phyloP scores from a whole-genome alignment of 2,888 invertebrate genomes.

The Dastarcus helophoroides region DNA sequence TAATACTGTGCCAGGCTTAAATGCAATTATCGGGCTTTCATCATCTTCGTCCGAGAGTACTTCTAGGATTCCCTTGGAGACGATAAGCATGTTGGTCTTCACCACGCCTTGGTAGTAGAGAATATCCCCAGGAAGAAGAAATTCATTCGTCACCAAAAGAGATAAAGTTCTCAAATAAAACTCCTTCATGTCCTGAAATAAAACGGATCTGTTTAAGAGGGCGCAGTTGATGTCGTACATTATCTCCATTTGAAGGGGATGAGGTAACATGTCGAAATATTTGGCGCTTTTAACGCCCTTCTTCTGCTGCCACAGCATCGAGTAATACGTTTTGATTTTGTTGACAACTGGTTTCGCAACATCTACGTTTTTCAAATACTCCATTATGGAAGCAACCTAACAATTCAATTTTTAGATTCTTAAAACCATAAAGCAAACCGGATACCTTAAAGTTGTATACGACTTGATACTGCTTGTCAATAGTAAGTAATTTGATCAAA shows the following conservation, averaged over 20 bases:
- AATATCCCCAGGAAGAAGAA: slow-evolving; percentile 42
- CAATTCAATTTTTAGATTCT: slow-evolving; percentile 10
- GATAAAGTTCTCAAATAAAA: slow-evolving; percentile 42
- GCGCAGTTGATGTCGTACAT: slow-evolving; percentile 43
- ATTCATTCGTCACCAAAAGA: slow-evolving; percentile 41
- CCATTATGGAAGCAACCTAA: slow-evolving; percentile 38
- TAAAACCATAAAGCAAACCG: background rate
- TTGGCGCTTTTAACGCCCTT: slow-evolving; percentile 40
- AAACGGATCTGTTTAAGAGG: slow-evolving; percentile 40
- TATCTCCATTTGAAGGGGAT: slow-evolving; percentile 43
- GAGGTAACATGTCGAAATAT: slow-evolving; percentile 37
- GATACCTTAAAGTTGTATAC: slow-evolving; percentile 7
- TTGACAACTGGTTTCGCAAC: slow-evolving; percentile 28
- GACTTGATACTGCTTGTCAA: background rate
- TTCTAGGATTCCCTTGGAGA: slow-evolving; percentile 41
- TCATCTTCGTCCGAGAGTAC: slow-evolving; percentile 45
- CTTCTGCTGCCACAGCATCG: slow-evolving; percentile 43
- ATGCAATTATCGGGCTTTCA: slow-evolving; percentile 43
- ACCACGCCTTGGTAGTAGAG: slow-evolving; percentile 42
- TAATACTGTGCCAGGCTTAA: slow-evolving; percentile 42
- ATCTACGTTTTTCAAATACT: slow-evolving; percentile 39
- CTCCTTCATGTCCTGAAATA: slow-evolving; percentile 43
- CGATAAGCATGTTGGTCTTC: slow-evolving; percentile 44
- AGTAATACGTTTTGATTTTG: slow-evolving; percentile 41
- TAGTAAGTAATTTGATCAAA: slow-evolving; percentile 4